phyloP scores from a whole-genome alignment of 2,797 vertebrate species.

The Neosalanx taihuensis region DNA sequence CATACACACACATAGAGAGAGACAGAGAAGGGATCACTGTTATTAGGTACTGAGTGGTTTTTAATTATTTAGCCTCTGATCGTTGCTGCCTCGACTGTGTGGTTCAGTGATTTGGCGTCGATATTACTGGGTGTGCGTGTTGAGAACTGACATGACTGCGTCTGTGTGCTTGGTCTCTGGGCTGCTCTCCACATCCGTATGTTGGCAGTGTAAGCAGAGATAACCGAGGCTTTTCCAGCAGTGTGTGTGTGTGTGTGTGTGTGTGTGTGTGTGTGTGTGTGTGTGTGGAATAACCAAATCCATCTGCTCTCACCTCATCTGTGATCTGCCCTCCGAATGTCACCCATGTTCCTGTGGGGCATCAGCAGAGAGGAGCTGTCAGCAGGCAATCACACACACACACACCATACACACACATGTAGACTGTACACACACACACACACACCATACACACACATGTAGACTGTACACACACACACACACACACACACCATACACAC shows the following conservation, averaged over 20 bases:
- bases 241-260: neutral
- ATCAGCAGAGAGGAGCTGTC: slow-evolving; percentile 23
- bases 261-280: neutral
- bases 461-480: neutral
- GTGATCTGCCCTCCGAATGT: slow-evolving; percentile 98
- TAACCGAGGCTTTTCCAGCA: slow-evolving; percentile 16
- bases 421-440: neutral
- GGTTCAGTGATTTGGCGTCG: neutral
- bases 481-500: neutral
- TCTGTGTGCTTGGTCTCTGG: slow-evolving; percentile 11
- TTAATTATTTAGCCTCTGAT: slow-evolving; percentile 43
- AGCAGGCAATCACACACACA: slow-evolving; percentile 3
- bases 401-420: neutral
- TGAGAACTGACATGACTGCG: neutral
- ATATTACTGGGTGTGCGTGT: neutral
- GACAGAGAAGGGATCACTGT: slow-evolving; percentile 12
- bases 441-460: neutral
- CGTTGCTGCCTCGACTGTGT: slow-evolving; percentile 17
- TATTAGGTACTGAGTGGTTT: slow-evolving; percentile 36
- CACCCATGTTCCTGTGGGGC: slow-evolving; percentile 90
- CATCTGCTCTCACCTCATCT: slow-evolving; percentile 86
- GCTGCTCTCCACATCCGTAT: neutral
- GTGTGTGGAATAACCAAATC: slow-evolving; percentile 36
- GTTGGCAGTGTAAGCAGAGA: slow-evolving; percentile 41
- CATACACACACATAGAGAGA: neutral